Conservation (phyloP, 2,888 invertebrate species). For the Thera britannica region DNA sequence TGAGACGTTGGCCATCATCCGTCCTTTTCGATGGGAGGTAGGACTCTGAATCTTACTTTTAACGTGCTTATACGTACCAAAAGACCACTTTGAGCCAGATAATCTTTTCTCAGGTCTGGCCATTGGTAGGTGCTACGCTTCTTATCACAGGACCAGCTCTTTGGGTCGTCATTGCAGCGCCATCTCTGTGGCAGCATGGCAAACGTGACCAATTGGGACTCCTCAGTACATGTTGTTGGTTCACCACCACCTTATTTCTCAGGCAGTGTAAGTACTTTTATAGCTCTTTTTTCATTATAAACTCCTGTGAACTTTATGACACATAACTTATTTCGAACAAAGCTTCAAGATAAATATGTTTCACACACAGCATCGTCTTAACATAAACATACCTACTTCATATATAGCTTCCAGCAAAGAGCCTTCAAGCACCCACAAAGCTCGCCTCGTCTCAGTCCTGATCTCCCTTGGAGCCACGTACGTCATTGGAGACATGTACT, state of each 20-base stretch:
- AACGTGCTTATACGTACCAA: neutral
- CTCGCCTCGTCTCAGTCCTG: constrained; percentile 88
- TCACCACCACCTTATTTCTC: constrained; percentile 88
- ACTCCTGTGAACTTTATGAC: too few species aligned
- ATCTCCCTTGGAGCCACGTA: constrained; percentile 91
- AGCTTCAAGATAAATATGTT: too few species aligned
- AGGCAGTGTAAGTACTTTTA: constrained; percentile 86
- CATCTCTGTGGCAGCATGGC: constrained; percentile 82
- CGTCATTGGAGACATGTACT: constrained; percentile 91
- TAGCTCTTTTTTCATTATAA: neutral
- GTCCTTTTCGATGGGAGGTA: constrained; percentile 90
- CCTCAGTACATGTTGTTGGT: constrained; percentile 88
- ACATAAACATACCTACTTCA: too few species aligned
- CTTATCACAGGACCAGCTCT: constrained; percentile 88
- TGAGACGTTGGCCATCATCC: constrained; percentile 89
- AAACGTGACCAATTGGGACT: constrained; percentile 63
- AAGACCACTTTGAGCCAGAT: too few species aligned
- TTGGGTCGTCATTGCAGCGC: constrained; percentile 87
- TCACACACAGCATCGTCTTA: too few species aligned
- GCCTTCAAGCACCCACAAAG: constrained; percentile 87
- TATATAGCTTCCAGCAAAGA: constrained; percentile 85
- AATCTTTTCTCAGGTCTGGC: constrained; percentile 86
- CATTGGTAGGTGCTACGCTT: constrained; percentile 87
- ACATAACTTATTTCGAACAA: too few species aligned
- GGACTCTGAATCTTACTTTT: constrained; percentile 26